Base-by-base conservation (phyloP, 1,140 invertebrate species). In the Macrobrachium rosenbergii region DNA sequence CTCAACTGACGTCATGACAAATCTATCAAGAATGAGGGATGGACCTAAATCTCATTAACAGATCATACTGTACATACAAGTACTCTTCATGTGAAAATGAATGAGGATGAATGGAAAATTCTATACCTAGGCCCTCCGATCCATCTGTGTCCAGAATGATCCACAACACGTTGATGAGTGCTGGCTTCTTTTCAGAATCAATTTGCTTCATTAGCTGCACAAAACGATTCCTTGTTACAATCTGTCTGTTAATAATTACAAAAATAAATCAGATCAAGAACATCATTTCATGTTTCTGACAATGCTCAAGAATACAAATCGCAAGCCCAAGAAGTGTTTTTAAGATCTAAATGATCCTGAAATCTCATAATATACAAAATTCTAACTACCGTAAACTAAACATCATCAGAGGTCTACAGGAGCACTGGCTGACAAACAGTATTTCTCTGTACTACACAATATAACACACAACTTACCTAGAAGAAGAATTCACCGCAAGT, bases 111-210 rank as follows among this genome's bases (percentile, higher is more conserved):
- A 52, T 52, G 52, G 5, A 76, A 23, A 5, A 62, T 16, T 67
- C 43, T 12, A 43, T 90, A 92, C 92, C 90, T 64, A 93, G 87
- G 73, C 77, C 77, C 88, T 91, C 90, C 28, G 91, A 90, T 17
- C 90, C 90, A 87, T 93, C 91, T 23, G 89, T 89, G 89, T 93
- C 93, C 45, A 93, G 82, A 11, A 93, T 91, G 73, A 91, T 91
- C 91, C 93, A 92, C 10, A 93, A 87, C 16, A 93, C 90, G 62
- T 93, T 91, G 69, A 92, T 90, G 73, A 92, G 91, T 37, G 91
- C 88, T 19, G 89, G 88, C 83, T 92, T 93, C 86, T 91, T 91
- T 23, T 89, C 88, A 52, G 91, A 91, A 43, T 91, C 76, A 19
- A 93, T 90, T 45, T 90, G 88, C 64, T 90, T 90, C 89, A 93